phyloP scores from a whole-genome alignment of 2,888 invertebrate species.

The Epinotia demarniana region DNA sequence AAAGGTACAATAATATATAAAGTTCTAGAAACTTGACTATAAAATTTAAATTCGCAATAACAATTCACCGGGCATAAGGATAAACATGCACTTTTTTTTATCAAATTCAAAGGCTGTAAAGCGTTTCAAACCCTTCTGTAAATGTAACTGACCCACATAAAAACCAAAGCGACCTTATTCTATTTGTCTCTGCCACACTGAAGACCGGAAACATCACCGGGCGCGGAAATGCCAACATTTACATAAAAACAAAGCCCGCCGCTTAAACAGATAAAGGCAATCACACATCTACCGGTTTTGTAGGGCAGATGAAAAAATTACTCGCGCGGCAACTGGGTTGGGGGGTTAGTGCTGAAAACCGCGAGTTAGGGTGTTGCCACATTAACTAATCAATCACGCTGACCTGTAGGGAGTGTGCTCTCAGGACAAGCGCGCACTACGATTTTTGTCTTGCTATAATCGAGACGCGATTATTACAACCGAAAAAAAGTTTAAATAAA shows the following conservation, averaged over 20 bases:
- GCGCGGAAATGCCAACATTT: constrained; percentile 40
- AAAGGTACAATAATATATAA: no score
- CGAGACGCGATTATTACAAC: no score
- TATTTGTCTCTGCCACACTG: constrained; percentile 37
- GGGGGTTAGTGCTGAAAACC: neutral
- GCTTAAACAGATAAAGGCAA: constrained; percentile 50
- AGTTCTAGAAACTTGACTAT: no score
- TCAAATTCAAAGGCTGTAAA: neutral
- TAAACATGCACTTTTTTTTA: neutral
- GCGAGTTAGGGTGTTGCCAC: neutral
- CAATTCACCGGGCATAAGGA: no score
- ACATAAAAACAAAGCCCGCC: constrained; percentile 47
- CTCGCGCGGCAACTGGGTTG: constrained; percentile 8
- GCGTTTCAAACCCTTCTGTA: constrained; percentile 3
- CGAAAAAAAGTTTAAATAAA: no score
- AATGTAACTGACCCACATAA: constrained; percentile 20
- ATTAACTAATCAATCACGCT: neutral
- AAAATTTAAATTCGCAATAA: no score
- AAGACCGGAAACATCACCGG: constrained; percentile 36
- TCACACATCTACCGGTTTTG: constrained; percentile 49
- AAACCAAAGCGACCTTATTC: constrained; percentile 16
- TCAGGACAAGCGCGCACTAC: no score
- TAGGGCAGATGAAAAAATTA: constrained; percentile 48
- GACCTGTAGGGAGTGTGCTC: no score
- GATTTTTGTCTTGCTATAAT: no score